Evolutionary conservation across 2,797 vertebrate genomes (phyloP), one percentile per base, ranked within the genome.

Genomic region (Oreortyx pictus): DNA sequence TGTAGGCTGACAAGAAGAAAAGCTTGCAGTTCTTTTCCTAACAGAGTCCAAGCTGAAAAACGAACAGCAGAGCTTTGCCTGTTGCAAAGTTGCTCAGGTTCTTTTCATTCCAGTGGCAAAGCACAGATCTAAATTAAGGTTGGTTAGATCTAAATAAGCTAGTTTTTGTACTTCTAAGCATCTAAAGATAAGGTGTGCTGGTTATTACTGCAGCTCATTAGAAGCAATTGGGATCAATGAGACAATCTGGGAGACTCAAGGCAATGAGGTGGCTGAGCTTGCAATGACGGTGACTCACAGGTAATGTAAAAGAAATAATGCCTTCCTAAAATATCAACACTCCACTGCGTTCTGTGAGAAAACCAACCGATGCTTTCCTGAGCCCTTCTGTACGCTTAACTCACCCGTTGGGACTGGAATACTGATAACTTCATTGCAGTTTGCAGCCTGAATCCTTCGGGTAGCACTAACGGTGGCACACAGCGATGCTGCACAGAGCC

Each of bases 271-370:
- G 14, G 16, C 56, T 1, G 3, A 84, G 64, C 14, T 27, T 50
- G 20, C 14, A 76, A 8, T 29, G 25, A 3, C 31, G 44, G 24
- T 1, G 5, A 37, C 52, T 43, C 37, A 31, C 11, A 1, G 39
- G 59, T 31, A 12, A 50, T 0, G 2, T 5, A n/a, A 44, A 37
- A 13, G 16, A 59, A 78, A 10, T 4, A 22, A 5, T 11, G 66
- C 7, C 35, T 47, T 14, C 52, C 17, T 37, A 25, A 67, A 92
- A 61, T 5, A 18, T 19, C 52, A 11, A 54, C 14, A 0, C 41
- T 6, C 27, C 23, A 23, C 19, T 25, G 31, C 33, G 10, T 0
- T 14, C 3, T 12, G 14, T 3, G 9, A 15, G 29, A 43, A 39
- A 56, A 27, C 15, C 13, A 61, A 56, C 31, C 14, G 11, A 1